Conservation (phyloP, 2,888 invertebrate species). For the Andrena chrysosceles region DNA sequence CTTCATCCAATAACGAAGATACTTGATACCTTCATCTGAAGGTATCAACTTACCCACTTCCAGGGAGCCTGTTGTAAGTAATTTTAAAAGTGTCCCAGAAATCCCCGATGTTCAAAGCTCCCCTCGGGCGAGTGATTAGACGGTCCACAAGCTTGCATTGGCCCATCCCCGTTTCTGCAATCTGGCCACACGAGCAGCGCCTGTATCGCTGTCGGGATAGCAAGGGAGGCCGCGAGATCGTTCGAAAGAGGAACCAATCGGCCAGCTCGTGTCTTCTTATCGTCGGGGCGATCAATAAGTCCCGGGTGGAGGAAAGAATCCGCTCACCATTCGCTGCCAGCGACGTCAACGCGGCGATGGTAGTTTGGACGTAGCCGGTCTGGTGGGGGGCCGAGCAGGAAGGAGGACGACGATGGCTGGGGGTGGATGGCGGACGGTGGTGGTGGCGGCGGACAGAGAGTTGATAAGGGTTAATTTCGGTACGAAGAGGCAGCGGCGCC, state of each 20-base stretch:
- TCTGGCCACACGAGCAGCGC: conserved; percentile 20
- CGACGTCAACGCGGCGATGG: conserved; percentile 68
- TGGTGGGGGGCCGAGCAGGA: conserved; percentile 45
- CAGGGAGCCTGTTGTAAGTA: not conserved
- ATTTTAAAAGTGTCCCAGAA: not conserved
- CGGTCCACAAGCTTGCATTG: conserved; percentile 47
- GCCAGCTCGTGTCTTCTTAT: conserved; percentile 83
- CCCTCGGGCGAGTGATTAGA: conserved; percentile 28
- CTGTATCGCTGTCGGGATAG: conserved; percentile 29
- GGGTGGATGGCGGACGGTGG: conserved; percentile 49
- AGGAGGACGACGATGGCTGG: conserved; percentile 49
- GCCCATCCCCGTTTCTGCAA: not conserved
- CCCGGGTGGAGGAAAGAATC: conserved; percentile 82
- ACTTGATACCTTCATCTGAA: too few relatives aligned
- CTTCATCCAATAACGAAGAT: too few relatives aligned
- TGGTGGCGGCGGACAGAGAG: conserved; percentile 67
- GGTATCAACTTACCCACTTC: too few relatives aligned
- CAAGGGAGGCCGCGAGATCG: conserved; percentile 53
- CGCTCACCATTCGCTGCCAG: conserved; percentile 79
- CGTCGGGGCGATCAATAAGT: conserved; percentile 83
- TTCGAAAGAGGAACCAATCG: conserved; percentile 80
- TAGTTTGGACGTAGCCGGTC: conserved; percentile 37
- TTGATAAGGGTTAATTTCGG: conserved; percentile 86
- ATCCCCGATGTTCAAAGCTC: conserved; percentile 36
- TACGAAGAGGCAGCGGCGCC: conserved; percentile 78